Base-by-base conservation (phyloP, 2,113 vertebrate genomes). In the Talpa occidentalis region DNA sequence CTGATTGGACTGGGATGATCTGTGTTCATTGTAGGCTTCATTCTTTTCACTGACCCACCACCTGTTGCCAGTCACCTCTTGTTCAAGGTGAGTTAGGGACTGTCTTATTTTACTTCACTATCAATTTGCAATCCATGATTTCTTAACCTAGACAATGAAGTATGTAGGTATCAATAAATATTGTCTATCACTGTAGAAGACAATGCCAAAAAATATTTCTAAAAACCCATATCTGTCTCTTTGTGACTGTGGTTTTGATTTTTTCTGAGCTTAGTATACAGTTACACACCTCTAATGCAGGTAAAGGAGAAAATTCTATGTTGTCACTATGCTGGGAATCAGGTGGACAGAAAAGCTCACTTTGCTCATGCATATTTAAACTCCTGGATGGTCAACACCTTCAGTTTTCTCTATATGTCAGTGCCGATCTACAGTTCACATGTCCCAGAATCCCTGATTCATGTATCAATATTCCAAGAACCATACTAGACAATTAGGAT, bases 51-150 rank as follows among this genome's bases (percentile, higher is more conserved):
- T 56, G 64, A 59, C 59, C 47, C 24, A 47, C 26, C 76, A 72
- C 32, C 32, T 86, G 40, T 80, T 73, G 16, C 47, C 19, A 35
- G 35, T 32, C 6, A 81, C n/a, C 60, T 90, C 60, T 32, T 82
- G 11, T 49, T 92, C 47, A 64, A 88, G 73, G 42, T 52, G n/a
- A 81, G 32, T 59, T 24, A 24, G 10, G 28, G 10, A 86, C n/a
- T 64, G 40, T 56, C 59, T 86, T 76, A 88, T 74, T 81, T 90
- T 21, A 30, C 24, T 67, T 76, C n/a, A 79, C 88, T 85, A 88
- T 69, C 16, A 40, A 42, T n/a, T 90, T 77, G 40, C 8, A 80
- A 64, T 69, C 12, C 16, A 19, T 30, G 16, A 56, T 22, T 30
- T 44, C 66, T 85, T 84, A 81, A 37, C 37, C 17, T 72, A n/a